Evolutionary conservation across 2,113 vertebrate genomes (phyloP).

Genomic region (Tachuris rubrigastra): DNA sequence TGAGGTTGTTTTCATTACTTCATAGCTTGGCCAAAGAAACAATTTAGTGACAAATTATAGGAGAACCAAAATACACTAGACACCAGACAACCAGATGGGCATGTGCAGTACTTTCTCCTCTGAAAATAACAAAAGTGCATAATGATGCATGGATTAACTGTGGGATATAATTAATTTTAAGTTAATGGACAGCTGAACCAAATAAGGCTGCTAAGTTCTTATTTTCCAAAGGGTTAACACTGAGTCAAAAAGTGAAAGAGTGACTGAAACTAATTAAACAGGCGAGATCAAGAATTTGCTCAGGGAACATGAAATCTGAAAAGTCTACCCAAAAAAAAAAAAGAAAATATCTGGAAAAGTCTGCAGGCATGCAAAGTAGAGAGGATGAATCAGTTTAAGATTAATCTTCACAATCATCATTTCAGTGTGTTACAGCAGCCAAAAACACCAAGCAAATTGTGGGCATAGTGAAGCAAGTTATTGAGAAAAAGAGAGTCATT

Average conservation of each 20-base stretch:
- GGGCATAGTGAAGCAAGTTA: background rate
- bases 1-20: background rate
- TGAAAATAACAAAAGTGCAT: background rate
- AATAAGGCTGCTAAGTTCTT: background rate
- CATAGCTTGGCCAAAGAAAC: background rate
- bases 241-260: background rate
- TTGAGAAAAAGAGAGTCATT: background rate
- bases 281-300: background rate
- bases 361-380: background rate
- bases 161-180: background rate
- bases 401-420: background rate
- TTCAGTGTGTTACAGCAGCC: background rate
- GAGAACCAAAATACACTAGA: background rate
- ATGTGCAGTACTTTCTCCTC: background rate
- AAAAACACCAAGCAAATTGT: background rate
- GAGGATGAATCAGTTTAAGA: background rate
- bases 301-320: background rate
- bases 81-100: background rate
- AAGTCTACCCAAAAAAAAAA: background rate
- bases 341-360: no score
- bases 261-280: background rate
- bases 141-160: background rate
- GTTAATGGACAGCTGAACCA: background rate
- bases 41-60: background rate
- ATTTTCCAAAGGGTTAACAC: background rate